Percentiles rank a stretch among this genome's conserved stretches.
These are phyloP conservation scores for Rhagonycha lutea DNA, from an alignment of 2,888 invertebrate genomes.

Conservation along the genomic window DNA sequence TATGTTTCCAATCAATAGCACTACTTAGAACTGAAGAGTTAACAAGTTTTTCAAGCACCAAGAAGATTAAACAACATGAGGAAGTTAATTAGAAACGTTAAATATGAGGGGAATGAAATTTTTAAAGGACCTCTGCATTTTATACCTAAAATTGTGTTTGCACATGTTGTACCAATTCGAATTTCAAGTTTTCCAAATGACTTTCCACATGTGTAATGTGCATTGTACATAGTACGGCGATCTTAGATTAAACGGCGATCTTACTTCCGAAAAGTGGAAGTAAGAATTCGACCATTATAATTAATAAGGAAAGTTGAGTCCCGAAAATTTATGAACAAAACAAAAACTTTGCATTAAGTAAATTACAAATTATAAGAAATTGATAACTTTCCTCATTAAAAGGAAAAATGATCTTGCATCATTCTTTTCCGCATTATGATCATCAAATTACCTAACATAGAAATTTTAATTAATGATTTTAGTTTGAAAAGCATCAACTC, in stretches of 20 bases:
- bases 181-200: background rate
- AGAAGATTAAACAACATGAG: background rate
- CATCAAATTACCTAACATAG: constrained; percentile 11
- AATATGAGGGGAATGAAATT: background rate
- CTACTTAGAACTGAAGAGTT: background rate
- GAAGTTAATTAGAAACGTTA: background rate
- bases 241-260: no score
- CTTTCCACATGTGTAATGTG: background rate
- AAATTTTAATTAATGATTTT: constrained; percentile 15
- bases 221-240: no score
- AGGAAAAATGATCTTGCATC: constrained; percentile 6
- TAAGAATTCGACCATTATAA: background rate
- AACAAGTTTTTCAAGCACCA: background rate
- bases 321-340: background rate
- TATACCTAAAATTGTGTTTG: background rate
- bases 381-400: constrained; percentile 12
- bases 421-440: constrained; percentile 8
- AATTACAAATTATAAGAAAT: constrained; percentile 9
- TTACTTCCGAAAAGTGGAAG: no score
- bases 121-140: background rate
- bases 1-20: background rate
- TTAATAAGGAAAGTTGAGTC: background rate
- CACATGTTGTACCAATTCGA: background rate
- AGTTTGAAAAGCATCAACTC: constrained; percentile 1
- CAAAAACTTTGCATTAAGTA: background rate